Evolutionary conservation across 2,113 vertebrate species (phyloP), one percentile per base, ranked within the genome.

Genomic region (Tonatia bakeri): DNA sequence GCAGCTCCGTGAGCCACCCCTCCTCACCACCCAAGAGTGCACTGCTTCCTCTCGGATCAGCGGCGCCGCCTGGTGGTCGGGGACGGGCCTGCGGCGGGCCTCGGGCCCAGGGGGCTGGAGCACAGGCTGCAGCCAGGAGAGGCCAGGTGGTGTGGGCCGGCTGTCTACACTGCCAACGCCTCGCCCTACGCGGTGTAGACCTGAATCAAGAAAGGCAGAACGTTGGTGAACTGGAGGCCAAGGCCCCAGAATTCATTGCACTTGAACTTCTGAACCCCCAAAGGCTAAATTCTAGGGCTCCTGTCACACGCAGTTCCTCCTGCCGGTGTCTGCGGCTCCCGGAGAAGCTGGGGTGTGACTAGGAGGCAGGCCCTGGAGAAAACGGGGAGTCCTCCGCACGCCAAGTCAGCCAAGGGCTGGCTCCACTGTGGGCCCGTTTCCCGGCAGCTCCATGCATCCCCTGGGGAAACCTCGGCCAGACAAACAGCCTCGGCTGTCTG

Each of bases 401-500:
- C 12, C 9, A 4, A 47, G 0, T 69, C 56, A 40, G 43, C 84
- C 43, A 31, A 85, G 93, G 22, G 56, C 87, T 24, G 20, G 5
- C 38, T 2, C 33, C 65, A 22, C 61, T 47, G 43, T 36, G 10
- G 10, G 28, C 8, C 26, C 24, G 40, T 72, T 93, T 67, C 80
- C 36, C 7, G 47, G 47, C 38, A 82, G 28, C 5, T 16, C 0
- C 0, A 1, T n/a, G 2, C 1, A 5, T 40, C 3, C 0, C 0
- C 0, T 8, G 2, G 0, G 14, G 43, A 7, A 43, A 15, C 40
- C 14, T 10, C 19, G 5, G 28, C 16, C 10, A 33, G 20, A 16
- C 0, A 77, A 72, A 94, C 26, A 16, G 22, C 5, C 26, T 81
- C 69, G 12, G 7, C 0, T 2, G 2, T 15, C 9, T 40, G 10